phyloP scores from a whole-genome alignment of 2,797 vertebrate genomes.

The Pseudochirops cupreus region DNA sequence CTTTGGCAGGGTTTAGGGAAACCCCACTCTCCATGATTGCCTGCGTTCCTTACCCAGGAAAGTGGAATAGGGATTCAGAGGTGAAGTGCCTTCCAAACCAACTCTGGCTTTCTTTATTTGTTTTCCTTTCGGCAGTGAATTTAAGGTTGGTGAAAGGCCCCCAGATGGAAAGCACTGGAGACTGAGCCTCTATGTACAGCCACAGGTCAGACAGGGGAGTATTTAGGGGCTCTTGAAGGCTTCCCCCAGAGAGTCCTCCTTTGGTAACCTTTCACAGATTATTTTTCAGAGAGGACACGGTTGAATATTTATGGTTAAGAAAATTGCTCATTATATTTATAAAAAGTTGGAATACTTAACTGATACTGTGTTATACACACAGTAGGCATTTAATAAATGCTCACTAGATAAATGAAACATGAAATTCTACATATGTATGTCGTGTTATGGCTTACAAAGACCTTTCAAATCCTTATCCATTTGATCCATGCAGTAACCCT shows the following conservation, averaged over 20 bases:
- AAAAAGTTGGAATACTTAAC: background rate
- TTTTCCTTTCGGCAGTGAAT: background rate
- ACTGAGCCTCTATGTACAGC: slow-evolving; percentile 17
- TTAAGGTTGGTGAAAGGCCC: background rate
- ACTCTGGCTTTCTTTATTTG: slow-evolving; percentile 17
- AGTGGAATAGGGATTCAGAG: slow-evolving; percentile 62
- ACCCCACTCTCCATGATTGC: slow-evolving; percentile 39
- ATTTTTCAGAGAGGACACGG: background rate
- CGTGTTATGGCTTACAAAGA: background rate
- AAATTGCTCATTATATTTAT: slow-evolving; percentile 22
- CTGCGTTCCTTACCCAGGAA: slow-evolving; percentile 33
- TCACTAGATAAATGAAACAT: background rate
- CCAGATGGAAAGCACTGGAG: background rate
- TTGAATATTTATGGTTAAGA: slow-evolving; percentile 33
- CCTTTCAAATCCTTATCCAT: background rate
- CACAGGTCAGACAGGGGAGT: background rate
- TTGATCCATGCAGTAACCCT: background rate
- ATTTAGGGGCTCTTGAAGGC: slow-evolving; percentile 45
- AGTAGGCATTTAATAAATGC: slow-evolving; percentile 23
- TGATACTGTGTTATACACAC: background rate
- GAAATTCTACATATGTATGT: background rate
- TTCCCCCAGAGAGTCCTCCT: background rate
- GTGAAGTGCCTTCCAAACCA: slow-evolving; percentile 65
- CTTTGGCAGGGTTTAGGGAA: slow-evolving; percentile 47
- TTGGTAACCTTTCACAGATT: background rate